Conservation (phyloP, 2,113 vertebrate species). For the Cygnus buccinator region DNA sequence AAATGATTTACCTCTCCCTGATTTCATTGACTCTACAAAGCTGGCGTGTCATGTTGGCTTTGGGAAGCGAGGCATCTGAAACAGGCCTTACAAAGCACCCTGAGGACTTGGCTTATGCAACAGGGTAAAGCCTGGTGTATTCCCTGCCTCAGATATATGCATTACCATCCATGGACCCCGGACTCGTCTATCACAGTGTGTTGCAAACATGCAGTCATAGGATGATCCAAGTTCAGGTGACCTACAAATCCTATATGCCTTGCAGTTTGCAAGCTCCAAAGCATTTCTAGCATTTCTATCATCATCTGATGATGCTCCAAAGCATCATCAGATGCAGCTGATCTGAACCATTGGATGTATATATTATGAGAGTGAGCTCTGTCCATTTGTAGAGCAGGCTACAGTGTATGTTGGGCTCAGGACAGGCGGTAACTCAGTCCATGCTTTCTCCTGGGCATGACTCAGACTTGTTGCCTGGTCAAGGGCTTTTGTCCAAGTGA, state of each 20-base stretch:
- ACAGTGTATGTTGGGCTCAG: not conserved
- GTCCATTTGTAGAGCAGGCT: not conserved
- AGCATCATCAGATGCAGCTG: not conserved
- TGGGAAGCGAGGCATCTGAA: not conserved
- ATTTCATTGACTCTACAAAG: not conserved
- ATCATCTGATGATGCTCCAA: not conserved
- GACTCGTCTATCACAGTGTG: not conserved
- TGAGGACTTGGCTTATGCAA: not conserved
- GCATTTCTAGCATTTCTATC: not conserved
- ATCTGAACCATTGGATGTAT: rapidly evolving
- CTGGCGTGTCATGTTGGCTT: rapidly evolving
- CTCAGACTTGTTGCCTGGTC: not conserved
- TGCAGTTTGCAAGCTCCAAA: not conserved
- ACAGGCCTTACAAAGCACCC: not conserved
- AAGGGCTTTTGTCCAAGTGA: not conserved
- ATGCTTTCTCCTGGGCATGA: not conserved
- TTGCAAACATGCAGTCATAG: not conserved
- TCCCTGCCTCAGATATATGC: not conserved
- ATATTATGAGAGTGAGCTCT: not conserved
- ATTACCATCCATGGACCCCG: not conserved
- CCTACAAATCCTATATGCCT: not conserved
- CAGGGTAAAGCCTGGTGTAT: not conserved
- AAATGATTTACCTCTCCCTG: not conserved
- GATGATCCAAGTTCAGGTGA: not conserved
- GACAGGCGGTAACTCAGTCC: not conserved